phyloP scores from a whole-genome alignment of 2,113 vertebrate genomes.

The Coracopsis vasa region DNA sequence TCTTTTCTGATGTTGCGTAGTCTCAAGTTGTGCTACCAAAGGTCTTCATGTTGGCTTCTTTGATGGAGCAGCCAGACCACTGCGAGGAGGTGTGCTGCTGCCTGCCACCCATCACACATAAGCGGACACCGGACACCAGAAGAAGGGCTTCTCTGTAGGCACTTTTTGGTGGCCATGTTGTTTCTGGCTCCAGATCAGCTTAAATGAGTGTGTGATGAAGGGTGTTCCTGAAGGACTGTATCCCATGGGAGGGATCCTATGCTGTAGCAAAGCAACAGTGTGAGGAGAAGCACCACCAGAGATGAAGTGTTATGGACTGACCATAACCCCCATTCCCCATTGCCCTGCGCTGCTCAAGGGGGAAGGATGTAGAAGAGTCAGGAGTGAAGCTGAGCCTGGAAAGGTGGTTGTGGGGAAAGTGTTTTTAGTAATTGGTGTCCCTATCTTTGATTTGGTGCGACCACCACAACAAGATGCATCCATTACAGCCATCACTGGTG shows the following conservation, averaged over 20 bases:
- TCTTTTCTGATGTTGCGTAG: background rate
- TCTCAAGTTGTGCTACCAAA: background rate
- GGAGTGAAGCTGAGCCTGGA: background rate
- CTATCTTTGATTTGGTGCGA: background rate
- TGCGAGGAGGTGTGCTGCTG: background rate
- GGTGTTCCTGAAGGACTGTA: background rate
- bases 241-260: background rate
- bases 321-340: background rate
- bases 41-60: background rate
- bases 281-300: background rate
- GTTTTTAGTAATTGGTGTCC: background rate
- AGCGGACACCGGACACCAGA: background rate
- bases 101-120: rapidly evolving
- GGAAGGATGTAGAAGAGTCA: background rate
- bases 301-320: background rate
- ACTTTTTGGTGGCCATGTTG: background rate
- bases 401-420: rapidly evolving
- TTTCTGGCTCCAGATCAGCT: background rate
- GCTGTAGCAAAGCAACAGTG: background rate
- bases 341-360: background rate
- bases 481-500: background rate
- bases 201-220: background rate
- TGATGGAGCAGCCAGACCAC: background rate
- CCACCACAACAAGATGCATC: background rate
- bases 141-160: background rate